Evolutionary conservation across 2,888 invertebrate genomes (phyloP).

Genomic region (Drosophila fungiperda): DNA sequence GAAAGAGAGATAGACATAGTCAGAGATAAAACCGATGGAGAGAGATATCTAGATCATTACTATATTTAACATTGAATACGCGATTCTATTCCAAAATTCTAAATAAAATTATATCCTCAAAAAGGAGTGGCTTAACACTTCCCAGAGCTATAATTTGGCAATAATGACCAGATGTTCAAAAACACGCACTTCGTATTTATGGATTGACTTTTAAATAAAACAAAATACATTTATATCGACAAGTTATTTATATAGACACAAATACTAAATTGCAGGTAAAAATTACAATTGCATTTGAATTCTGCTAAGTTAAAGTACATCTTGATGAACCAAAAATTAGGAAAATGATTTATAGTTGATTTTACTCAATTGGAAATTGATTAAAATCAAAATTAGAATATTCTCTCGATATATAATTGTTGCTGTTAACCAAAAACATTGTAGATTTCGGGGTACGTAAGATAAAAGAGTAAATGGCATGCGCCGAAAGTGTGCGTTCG

Average conservation of each 20-base stretch:
- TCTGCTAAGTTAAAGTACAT: too few species aligned
- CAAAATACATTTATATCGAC: not conserved
- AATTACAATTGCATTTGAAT: too few species aligned
- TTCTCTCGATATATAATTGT: not conserved
- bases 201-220: not conserved
- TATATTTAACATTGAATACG: not conserved
- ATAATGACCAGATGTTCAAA: not conserved
- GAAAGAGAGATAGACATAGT: not conserved
- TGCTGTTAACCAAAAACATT: not conserved
- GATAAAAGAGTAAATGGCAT: conserved; percentile 36
- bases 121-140: not conserved
- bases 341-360: not conserved
- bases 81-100: not conserved
- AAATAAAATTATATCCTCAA: too few species aligned
- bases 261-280: not conserved
- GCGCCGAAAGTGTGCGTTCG: conserved; percentile 67
- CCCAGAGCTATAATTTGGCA: not conserved
- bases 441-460: not conserved
- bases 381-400: not conserved
- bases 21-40: not conserved
- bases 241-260: not conserved
- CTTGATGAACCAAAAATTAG: not conserved
- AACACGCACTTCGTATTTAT: not conserved
- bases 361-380: not conserved
- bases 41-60: not conserved